Conservation (phyloP, 2,888 invertebrate genomes). For the Epirrita christyi region DNA sequence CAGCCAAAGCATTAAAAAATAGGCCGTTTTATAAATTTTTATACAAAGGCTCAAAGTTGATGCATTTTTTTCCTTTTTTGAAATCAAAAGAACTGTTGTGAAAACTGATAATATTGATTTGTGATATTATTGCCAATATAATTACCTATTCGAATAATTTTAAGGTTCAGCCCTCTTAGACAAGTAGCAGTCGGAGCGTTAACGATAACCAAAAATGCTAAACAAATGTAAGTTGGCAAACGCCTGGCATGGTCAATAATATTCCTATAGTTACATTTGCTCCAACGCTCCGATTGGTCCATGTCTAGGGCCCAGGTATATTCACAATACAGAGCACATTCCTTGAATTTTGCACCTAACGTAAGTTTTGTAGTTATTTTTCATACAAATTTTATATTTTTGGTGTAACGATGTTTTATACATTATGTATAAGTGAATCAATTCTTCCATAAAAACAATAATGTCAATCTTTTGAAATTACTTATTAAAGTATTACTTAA, state of each 20-base stretch:
- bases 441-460: constrained; percentile 71
- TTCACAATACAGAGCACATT: constrained; percentile 59
- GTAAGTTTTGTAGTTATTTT: constrained; percentile 73
- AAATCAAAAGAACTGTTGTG: constrained; percentile 22
- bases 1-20: neutral
- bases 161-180: constrained; percentile 35
- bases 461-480: constrained; percentile 64
- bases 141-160: constrained; percentile 55
- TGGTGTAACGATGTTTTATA: constrained; percentile 64
- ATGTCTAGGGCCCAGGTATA: constrained; percentile 15
- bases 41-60: constrained; percentile 35
- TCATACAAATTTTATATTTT: constrained; percentile 74
- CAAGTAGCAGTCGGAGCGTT: constrained; percentile 2
- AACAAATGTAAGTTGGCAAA: neutral
- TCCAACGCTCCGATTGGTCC: neutral
- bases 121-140: constrained; percentile 77
- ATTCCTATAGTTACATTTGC: neutral
- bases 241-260: neutral
- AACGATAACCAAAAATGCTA: constrained; percentile 11
- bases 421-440: constrained; percentile 50
- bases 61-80: constrained; percentile 21
- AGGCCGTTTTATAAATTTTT: neutral
- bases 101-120: constrained; percentile 67
- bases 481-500: constrained; percentile 67
- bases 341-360: constrained; percentile 65